Evolutionary conservation across 2,888 invertebrate species (phyloP).

Genomic region (Pilophorus perplexus): DNA sequence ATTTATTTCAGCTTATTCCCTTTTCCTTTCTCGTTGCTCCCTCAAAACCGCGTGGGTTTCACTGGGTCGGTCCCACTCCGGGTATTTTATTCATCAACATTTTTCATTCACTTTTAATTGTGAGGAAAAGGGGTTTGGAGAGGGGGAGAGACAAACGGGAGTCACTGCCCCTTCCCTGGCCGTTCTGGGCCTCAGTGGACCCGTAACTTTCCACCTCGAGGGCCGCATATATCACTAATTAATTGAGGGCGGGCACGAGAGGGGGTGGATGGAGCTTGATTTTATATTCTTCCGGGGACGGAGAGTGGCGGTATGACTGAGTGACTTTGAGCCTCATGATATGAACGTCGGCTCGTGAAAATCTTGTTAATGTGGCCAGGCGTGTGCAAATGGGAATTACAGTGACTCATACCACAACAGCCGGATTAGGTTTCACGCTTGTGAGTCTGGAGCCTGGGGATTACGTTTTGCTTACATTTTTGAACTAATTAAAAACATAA

Average conservation of each 20-base stretch:
- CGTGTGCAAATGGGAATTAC: too few species aligned
- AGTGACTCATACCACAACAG: too few species aligned
- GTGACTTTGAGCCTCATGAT: too few species aligned
- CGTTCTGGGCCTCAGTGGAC: neutral
- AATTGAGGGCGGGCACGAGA: constrained; percentile 7
- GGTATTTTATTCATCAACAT: constrained; percentile 37
- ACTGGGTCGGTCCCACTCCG: constrained; percentile 15
- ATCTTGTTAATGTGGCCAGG: too few species aligned
- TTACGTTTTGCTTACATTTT: too few species aligned
- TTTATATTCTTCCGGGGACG: neutral
- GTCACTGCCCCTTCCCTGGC: too few species aligned
- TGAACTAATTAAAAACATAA: too few species aligned
- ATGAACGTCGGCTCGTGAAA: too few species aligned
- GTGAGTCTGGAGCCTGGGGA: too few species aligned
- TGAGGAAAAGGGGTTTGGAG: constrained; percentile 18
- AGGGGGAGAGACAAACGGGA: neutral
- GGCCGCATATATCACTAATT: constrained; percentile 27
- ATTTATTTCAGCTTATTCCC: constrained; percentile 15
- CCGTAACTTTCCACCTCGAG: constrained; percentile 26
- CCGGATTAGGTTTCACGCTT: too few species aligned
- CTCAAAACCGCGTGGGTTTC: neutral
- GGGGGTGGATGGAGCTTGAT: neutral
- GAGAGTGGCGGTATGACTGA: too few species aligned
- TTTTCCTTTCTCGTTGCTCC: neutral
- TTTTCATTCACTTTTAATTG: constrained; percentile 36